Conservation (phyloP, 1,140 invertebrate genomes). For the Antheraea mylitta region DNA sequence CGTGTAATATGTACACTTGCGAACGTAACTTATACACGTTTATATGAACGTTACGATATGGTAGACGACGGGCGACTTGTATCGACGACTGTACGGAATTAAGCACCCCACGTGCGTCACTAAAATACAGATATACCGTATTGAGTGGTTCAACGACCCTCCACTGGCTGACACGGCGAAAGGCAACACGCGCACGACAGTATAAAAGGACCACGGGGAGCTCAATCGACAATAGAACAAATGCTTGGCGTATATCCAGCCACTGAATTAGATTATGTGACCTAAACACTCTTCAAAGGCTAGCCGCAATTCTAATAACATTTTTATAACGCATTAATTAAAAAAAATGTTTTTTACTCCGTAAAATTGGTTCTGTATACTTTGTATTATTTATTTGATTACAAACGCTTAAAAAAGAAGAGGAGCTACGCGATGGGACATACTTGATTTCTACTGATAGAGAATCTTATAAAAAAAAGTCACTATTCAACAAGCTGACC, state of each 20-base stretch:
- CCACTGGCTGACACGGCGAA: conserved; percentile 18
- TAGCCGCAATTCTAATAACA: background rate
- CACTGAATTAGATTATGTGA: conserved; percentile 66
- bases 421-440: too few species aligned
- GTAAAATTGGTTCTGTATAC: too few species aligned
- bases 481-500: too few species aligned
- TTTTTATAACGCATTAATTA: too few species aligned
- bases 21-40: background rate
- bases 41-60: too few species aligned
- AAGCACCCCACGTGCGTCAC: conserved; percentile 23
- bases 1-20: conserved; percentile 5
- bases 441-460: too few species aligned
- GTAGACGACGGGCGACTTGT: conserved; percentile 3
- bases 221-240: conserved; percentile 65
- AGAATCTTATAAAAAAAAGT: too few species aligned
- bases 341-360: too few species aligned
- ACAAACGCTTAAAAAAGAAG: too few species aligned
- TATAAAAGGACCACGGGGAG: conserved; percentile 52
- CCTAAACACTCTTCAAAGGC: conserved; percentile 41
- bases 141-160: conserved; percentile 26
- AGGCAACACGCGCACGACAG: conserved; percentile 41
- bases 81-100: conserved; percentile 21
- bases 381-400: too few species aligned
- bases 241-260: conserved; percentile 69
- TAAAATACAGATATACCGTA: conserved; percentile 21